A percentile compares a stretch with the other conserved stretches of the same genome.
Evolutionary conservation across 2,797 vertebrate species (phyloP).

Genomic region (Thamnophis elegans): DNA sequence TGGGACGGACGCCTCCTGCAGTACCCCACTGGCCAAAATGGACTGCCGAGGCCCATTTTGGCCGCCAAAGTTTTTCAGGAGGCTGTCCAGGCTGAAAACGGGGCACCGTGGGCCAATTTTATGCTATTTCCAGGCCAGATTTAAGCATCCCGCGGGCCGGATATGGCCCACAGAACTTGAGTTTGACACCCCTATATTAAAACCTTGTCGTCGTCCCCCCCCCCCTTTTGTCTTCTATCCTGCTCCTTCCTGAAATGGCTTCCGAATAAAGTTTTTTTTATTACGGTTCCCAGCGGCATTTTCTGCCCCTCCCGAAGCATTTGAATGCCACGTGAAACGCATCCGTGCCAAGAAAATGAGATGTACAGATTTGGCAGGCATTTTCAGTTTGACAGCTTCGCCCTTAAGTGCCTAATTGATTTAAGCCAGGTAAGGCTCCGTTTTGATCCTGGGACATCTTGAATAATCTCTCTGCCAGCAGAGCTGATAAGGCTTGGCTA

Average conservation of each 20-base stretch:
- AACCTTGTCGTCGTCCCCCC: background rate
- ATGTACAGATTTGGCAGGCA: conserved; percentile 63
- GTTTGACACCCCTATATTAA: background rate
- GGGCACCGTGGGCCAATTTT: too few relatives aligned
- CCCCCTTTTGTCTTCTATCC: conserved; percentile 1
- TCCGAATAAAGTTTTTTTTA: background rate
- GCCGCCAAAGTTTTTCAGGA: too few relatives aligned
- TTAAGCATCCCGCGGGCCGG: too few relatives aligned
- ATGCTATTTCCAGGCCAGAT: too few relatives aligned
- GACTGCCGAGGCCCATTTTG: too few relatives aligned
- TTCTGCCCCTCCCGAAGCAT: background rate
- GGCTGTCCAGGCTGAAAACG: too few relatives aligned
- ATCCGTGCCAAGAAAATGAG: conserved; percentile 38
- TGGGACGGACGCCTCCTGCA: too few relatives aligned
- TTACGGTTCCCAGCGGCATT: background rate
- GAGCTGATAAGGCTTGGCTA: conserved; percentile 86
- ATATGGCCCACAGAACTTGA: too few relatives aligned
- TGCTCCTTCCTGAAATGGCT: background rate
- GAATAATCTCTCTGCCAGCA: conserved; percentile 79
- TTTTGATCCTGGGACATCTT: conserved; percentile 72
- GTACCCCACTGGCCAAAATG: too few relatives aligned
- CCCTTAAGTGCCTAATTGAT: conserved; percentile 73
- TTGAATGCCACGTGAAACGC: conserved; percentile 42
- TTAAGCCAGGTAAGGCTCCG: conserved; percentile 67
- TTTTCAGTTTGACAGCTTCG: conserved; percentile 66